A percentile compares a stretch with the other conserved stretches of the same genome.
phyloP scores from a whole-genome alignment of 2,888 invertebrate genomes.

The Copidosoma aretas region DNA sequence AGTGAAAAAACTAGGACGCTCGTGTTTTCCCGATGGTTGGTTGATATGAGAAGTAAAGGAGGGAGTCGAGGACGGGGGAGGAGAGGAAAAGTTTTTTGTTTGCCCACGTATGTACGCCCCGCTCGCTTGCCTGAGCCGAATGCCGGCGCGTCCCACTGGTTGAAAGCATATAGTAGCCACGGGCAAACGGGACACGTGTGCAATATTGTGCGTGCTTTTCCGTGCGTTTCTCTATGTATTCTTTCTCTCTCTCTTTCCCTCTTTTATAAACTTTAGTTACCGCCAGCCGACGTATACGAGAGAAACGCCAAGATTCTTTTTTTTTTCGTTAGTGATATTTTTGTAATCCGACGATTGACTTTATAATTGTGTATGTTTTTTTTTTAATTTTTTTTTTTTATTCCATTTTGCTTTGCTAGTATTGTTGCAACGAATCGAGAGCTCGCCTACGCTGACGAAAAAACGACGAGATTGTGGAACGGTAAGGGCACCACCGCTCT shows the following conservation, averaged over 20 bases:
- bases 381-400: neutral
- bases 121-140: too few species aligned
- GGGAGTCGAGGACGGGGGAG: too few species aligned
- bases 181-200: constrained; percentile 43
- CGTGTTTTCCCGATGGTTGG: neutral
- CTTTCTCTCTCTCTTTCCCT: constrained; percentile 4
- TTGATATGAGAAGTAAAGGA: constrained; percentile 8
- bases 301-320: neutral
- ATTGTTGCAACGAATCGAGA: constrained; percentile 26
- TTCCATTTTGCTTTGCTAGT: neutral
- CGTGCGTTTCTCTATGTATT: constrained; percentile 26
- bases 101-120: too few species aligned
- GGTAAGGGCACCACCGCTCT: constrained; percentile 62
- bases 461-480: constrained; percentile 44
- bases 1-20: too few species aligned
- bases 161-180: constrained; percentile 21
- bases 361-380: neutral
- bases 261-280: neutral
- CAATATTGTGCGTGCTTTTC: constrained; percentile 46
- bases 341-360: neutral
- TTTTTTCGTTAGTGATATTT: constrained; percentile 5
- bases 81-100: too few species aligned
- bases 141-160: neutral
- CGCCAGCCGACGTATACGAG: neutral
- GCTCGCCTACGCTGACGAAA: constrained; percentile 30